phyloP scores from a whole-genome alignment of 2,888 invertebrate species.

The Lysandra coridon region DNA sequence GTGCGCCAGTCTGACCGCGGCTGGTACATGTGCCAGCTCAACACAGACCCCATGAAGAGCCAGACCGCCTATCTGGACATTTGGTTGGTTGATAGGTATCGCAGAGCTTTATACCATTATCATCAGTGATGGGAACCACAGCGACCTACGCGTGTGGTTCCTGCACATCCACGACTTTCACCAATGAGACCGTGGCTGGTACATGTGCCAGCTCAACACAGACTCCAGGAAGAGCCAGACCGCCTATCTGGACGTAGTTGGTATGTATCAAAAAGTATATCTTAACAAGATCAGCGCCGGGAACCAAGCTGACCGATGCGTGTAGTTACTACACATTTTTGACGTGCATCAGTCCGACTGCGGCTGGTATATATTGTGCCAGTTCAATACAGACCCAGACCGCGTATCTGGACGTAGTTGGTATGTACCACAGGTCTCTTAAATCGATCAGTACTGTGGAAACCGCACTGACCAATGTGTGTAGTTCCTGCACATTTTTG shows the following conservation, averaged over 20 bases:
- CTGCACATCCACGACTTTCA: constrained; percentile 90
- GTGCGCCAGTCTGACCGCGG: constrained; percentile 93
- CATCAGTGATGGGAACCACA: constrained; percentile 81
- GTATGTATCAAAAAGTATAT: constrained; percentile 62
- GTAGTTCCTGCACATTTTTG: constrained; percentile 92
- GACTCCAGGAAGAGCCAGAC: constrained; percentile 96
- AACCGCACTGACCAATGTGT: constrained; percentile 91
- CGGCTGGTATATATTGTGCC: constrained; percentile 97
- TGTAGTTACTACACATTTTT: constrained; percentile 91
- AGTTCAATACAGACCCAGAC: constrained; percentile 95
- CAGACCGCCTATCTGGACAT: constrained; percentile 94
- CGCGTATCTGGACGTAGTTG: constrained; percentile 93
- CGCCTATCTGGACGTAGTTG: constrained; percentile 92
- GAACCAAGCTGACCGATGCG: constrained; percentile 89
- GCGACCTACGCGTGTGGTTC: constrained; percentile 89
- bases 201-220: constrained; percentile 96
- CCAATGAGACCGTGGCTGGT: constrained; percentile 83
- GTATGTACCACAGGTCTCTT: too few relatives aligned
- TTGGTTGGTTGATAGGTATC: constrained; percentile 77
- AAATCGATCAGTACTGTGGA: too few relatives aligned
- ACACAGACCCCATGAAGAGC: constrained; percentile 96
- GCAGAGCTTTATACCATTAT: too few relatives aligned
- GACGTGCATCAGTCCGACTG: constrained; percentile 45
- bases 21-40: constrained; percentile 97
- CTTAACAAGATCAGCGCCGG: not conserved